phyloP scores from a whole-genome alignment of 2,113 vertebrate species.

The Mobula birostris region DNA sequence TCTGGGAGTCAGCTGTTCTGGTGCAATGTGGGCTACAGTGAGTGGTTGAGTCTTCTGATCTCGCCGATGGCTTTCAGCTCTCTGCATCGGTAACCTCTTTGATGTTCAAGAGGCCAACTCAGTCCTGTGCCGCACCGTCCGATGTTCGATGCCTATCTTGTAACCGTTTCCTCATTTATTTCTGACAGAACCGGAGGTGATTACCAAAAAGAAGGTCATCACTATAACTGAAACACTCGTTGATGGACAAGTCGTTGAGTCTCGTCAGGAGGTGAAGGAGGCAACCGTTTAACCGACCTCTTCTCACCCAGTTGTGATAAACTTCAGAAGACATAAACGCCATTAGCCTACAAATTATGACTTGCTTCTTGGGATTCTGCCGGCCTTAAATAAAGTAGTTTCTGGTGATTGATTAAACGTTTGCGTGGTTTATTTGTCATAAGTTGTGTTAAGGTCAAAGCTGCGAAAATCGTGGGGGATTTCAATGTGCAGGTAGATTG shows the following conservation, averaged over 20 bases:
- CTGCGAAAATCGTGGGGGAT: too few relatives aligned
- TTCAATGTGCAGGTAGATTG: too few relatives aligned
- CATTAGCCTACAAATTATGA: too few relatives aligned
- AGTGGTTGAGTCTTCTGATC: too few relatives aligned
- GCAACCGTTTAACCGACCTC: constrained; percentile 20
- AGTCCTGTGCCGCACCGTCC: too few relatives aligned
- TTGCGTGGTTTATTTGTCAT: not conserved
- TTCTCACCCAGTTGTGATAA: not conserved
- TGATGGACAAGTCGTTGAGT: constrained; percentile 40
- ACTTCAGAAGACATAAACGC: too few relatives aligned
- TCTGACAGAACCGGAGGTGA: not conserved
- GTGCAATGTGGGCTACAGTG: too few relatives aligned
- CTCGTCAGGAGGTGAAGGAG: constrained; percentile 39
- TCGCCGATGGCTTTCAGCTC: too few relatives aligned
- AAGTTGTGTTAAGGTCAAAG: too few relatives aligned
- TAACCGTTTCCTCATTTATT: not conserved
- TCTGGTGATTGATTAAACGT: not conserved
- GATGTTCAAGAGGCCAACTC: too few relatives aligned
- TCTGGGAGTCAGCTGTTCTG: too few relatives aligned
- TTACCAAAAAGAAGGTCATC: constrained; percentile 38
- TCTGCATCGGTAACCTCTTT: too few relatives aligned
- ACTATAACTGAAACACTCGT: constrained; percentile 42
- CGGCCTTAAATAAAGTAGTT: not conserved
- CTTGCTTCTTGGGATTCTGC: not conserved
- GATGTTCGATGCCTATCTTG: not conserved